Percentiles rank a stretch among this genome's conserved stretches.
phyloP scores from a whole-genome alignment of 2,113 vertebrate species.

The Chloropsis cyanopogon region DNA sequence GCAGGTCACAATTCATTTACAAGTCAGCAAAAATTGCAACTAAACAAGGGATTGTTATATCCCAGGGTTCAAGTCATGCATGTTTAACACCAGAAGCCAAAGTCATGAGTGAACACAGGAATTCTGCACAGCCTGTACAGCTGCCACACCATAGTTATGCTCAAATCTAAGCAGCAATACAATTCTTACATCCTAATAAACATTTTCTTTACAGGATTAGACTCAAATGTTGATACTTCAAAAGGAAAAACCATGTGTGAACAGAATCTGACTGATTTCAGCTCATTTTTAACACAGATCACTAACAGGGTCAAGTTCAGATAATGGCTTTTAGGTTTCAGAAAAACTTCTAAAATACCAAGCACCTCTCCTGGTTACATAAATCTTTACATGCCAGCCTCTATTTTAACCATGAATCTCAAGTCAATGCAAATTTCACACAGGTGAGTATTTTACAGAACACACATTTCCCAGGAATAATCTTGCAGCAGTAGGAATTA shows the following conservation, averaged over 20 bases:
- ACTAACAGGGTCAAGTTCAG: background rate
- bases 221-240: background rate
- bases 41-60: conserved; percentile 25
- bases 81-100: conserved; percentile 30
- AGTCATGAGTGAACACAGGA: background rate
- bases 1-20: conserved; percentile 32
- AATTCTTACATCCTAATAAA: background rate
- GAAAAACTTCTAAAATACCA: background rate
- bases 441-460: background rate
- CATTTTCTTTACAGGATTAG: background rate
- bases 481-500: background rate
- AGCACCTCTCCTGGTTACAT: background rate
- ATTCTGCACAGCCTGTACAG: background rate
- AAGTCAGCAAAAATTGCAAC: conserved; percentile 36
- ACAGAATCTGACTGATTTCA: background rate
- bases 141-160: background rate
- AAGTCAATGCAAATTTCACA: background rate
- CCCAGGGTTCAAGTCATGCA: conserved; percentile 54
- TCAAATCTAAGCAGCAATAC: background rate
- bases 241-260: background rate
- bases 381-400: background rate
- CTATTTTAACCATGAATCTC: background rate
- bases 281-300: background rate
- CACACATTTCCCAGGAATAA: background rate
- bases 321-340: conserved; percentile 28